These are phyloP conservation scores for Cyprinus carpio DNA, from an alignment of 2,113 vertebrate genomes.

Conservation along the genomic window DNA sequence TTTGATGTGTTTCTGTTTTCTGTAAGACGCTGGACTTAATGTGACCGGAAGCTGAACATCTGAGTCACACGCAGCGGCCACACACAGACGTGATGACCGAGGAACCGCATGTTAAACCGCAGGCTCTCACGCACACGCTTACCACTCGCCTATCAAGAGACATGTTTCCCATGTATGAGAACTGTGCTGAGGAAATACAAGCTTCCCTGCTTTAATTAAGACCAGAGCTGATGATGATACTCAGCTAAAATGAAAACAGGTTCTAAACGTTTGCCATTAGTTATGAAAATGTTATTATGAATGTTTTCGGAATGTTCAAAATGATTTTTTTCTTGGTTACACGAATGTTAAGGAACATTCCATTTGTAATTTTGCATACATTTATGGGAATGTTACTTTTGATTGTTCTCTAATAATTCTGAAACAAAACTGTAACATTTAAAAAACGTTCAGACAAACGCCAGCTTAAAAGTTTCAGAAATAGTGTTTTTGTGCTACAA, in stretches of 20 bases:
- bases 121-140: not conserved
- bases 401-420: not conserved
- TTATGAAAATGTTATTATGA: too few species aligned
- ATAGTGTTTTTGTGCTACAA: not conserved
- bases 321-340: too few species aligned
- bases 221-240: not conserved
- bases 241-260: not conserved
- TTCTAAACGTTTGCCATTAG: not conserved
- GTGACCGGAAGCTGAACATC: slow-evolving; percentile 20
- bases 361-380: too few species aligned
- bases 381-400: not conserved
- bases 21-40: slow-evolving; percentile 3
- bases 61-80: slow-evolving; percentile 23
- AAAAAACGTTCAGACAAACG: not conserved
- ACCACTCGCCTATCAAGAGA: slow-evolving; percentile 1
- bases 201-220: not conserved
- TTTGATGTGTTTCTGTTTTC: slow-evolving; percentile 1
- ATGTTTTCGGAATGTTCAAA: too few species aligned
- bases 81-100: not conserved
- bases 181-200: not conserved
- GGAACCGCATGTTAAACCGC: not conserved
- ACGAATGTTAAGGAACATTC: too few species aligned
- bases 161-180: not conserved
- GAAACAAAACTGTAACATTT: not conserved
- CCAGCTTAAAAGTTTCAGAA: too few species aligned